Percentiles rank a stretch among this genome's conserved stretches.
Evolutionary conservation across 2,797 vertebrate genomes (phyloP).

Genomic region (Percopsis omiscomaycus): DNA sequence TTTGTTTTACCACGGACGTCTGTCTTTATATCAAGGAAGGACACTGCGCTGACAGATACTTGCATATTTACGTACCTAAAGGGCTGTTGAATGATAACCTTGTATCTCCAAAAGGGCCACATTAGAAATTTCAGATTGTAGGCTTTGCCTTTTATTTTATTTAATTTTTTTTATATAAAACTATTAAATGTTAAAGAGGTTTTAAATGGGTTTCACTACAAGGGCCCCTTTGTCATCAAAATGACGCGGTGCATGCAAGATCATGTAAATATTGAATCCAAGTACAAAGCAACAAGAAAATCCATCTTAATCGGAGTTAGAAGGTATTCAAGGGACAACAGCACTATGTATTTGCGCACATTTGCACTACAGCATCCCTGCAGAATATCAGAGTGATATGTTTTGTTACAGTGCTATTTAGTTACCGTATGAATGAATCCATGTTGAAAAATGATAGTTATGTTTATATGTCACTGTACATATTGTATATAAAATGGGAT

Average conservation of each 20-base stretch:
- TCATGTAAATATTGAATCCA: conserved; percentile 36
- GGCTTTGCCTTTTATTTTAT: conserved; percentile 30
- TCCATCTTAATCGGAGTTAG: conserved; percentile 57
- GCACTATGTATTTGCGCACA: conserved; percentile 73
- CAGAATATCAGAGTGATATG: conserved; percentile 70
- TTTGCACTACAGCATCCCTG: conserved; percentile 78
- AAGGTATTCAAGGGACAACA: conserved; percentile 66
- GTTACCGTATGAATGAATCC: conserved; percentile 69
- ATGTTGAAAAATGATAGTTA: conserved; percentile 71
- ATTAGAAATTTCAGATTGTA: conserved; percentile 27
- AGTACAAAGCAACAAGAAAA: conserved; percentile 43
- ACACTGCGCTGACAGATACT: conserved; percentile 62
- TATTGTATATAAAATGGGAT: conserved; percentile 85
- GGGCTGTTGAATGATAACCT: conserved; percentile 69
- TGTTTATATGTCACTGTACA: conserved; percentile 78
- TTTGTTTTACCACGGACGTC: conserved; percentile 55
- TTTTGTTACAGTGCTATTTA: conserved; percentile 70
- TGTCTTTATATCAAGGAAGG: conserved; percentile 63
- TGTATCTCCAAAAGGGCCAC: conserved; percentile 57
- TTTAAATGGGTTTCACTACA: conserved; percentile 26
- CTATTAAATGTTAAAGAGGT: conserved; percentile 13
- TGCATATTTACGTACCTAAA: conserved; percentile 54
- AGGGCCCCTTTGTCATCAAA: conserved; percentile 21
- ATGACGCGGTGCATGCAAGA: conserved; percentile 20
- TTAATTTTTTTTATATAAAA: neutral